Base-by-base conservation (phyloP, 1,140 invertebrate species). In the Pteromalus puparum region DNA sequence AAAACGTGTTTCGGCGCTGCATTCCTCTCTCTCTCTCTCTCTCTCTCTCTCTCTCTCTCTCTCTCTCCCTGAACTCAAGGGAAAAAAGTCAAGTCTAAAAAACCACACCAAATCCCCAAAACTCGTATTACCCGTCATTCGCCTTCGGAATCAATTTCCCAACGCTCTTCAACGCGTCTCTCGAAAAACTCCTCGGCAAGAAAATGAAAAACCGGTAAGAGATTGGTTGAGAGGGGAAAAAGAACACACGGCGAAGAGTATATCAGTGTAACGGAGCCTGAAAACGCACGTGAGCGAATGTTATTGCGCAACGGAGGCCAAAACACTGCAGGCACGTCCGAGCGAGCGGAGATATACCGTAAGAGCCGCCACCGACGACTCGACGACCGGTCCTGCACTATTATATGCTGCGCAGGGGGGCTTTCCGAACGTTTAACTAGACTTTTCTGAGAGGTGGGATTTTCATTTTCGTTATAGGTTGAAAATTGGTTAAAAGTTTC, bases 231-330 rank as follows among this genome's bases (percentile, higher is more conserved):
- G 18, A 0, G 18, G 21, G 21, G 21, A 4, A n/a, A n/a, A 2
- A n/a, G 53, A n/a, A n/a, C 12, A 48, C 46, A 48, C 42, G 13
- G 46, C 15, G 53, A 2, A 5, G 13, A n/a, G 18, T 21, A n/a
- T 61, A 70, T 30, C 67, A 3, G 10, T 70, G 15, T 82, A 76
- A 82, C 61, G 34, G 74, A 78, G 74, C 18, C 34, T 83, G 26
- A 38, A 83, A 78, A 76, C 76, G 46, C 75, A 83, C 67, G 65
- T 83, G 42, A 83, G 74, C 65, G 38, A 42, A n/a, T 76, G 75
- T 70, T 68, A 46, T 83, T 83, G 76, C 73, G 82, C 82, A 83
- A 83, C 28, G 24, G 75, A 48, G 75, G 75, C 75, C 82, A 38
- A 83, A 83, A 83, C 46, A 83, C 42, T 68, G 38, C 53, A 26